Evolutionary conservation across 2,113 vertebrate genomes (phyloP).

Genomic region (Calidris pugnax): DNA sequence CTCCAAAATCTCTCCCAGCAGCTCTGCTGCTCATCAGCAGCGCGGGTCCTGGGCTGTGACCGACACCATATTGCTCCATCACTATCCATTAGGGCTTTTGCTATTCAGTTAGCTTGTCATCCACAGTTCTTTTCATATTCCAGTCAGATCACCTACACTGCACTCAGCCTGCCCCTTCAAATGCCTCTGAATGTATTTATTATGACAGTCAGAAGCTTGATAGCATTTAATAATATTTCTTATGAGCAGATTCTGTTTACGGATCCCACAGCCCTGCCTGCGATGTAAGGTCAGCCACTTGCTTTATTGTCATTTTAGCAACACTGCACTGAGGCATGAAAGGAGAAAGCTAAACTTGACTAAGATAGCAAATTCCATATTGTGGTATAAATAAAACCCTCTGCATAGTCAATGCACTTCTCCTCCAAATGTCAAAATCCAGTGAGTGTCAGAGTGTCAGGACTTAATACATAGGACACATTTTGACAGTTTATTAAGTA

Average conservation of each 20-base stretch:
- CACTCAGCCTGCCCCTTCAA: not conserved
- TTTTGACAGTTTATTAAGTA: not conserved
- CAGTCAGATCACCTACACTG: not conserved
- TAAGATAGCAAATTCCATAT: not conserved
- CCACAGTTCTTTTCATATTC: not conserved
- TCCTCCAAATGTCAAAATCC: not conserved
- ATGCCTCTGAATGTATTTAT: not conserved
- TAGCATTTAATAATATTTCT: constrained; percentile 27
- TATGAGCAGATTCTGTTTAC: not conserved
- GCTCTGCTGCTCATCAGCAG: not conserved
- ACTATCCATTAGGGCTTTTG: not conserved
- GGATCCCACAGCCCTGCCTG: not conserved
- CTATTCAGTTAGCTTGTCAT: not conserved
- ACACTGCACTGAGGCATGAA: not conserved
- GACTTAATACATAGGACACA: not conserved
- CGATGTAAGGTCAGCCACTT: not conserved
- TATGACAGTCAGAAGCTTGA: not conserved
- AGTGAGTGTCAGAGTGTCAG: not conserved
- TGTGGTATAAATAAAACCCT: not conserved
- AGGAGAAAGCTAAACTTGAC: not conserved
- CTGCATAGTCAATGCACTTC: not conserved
- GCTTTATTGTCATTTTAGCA: not conserved
- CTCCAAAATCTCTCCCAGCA: not conserved
- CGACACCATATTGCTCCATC: not conserved
- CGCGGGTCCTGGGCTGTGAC: not conserved